phyloP scores from a whole-genome alignment of 2,797 vertebrate species.

The Acanthiza pusilla region DNA sequence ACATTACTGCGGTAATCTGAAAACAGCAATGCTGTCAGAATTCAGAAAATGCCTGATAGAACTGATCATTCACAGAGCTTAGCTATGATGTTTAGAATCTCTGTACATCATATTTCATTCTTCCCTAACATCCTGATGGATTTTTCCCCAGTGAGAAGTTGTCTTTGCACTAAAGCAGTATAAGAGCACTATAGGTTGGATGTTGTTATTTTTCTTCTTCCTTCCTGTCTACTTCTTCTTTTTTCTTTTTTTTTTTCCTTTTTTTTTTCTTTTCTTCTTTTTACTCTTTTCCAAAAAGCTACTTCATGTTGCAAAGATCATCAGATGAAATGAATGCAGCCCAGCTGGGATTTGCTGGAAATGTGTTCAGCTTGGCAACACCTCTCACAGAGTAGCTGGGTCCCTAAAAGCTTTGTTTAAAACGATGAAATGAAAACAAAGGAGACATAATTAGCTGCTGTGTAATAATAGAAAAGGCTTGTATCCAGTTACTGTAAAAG shows the following conservation, averaged over 20 bases:
- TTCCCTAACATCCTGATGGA: conserved; percentile 4
- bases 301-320: conserved; percentile 37
- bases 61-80: not conserved
- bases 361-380: conserved; percentile 58
- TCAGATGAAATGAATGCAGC: conserved; percentile 50
- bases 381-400: conserved; percentile 21
- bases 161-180: not conserved
- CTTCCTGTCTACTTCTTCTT: not conserved
- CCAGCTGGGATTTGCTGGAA: conserved; percentile 70
- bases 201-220: not conserved
- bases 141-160: not conserved
- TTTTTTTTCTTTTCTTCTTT: accelerated
- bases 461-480: conserved; percentile 51
- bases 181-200: not conserved
- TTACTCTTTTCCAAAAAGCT: not conserved
- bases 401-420: conserved; percentile 68
- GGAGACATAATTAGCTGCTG: conserved; percentile 30
- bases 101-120: conserved; percentile 28
- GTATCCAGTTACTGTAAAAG: conserved; percentile 50
- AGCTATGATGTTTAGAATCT: not conserved
- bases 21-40: conserved; percentile 38
- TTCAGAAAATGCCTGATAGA: conserved; percentile 33
- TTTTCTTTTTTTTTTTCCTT: too few relatives aligned
- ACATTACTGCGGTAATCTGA: conserved; percentile 37
- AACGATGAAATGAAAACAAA: conserved; percentile 53